Base-by-base conservation (phyloP, 2,888 invertebrate species). In the Monoplex corrugatus region DNA sequence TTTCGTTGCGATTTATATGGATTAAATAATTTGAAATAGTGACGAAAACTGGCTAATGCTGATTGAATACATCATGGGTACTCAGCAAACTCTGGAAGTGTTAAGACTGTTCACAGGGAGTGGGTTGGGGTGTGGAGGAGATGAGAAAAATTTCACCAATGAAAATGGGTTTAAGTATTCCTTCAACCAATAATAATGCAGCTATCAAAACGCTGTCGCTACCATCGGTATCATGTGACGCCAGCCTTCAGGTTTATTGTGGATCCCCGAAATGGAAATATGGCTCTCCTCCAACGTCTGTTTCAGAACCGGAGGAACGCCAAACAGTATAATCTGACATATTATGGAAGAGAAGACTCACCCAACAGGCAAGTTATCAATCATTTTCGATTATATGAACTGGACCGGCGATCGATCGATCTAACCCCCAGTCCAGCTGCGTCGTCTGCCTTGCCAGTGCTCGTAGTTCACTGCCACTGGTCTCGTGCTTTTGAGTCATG, bases 251-350 rank as follows among this genome's bases (percentile, higher is more conserved):
- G 40, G 75, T 63, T 45, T 80, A 72, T 35, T 63, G 68, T 44
- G 44, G 50, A 84, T 86, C 80, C 63, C 68, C 87, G 87, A 86
- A 89, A 90, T 91, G 91, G 91, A 89, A 90, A 90, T 89, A 91
- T 91, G 91, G 91, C 91, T 90, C 85, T 91, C 45, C 87, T 91
- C 78, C 89, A 91, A 78, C 87, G 90, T 87, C 44, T 91, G 86
- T 91, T 91, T 89, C 91, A 91, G 68, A 88, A 88, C 75, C 75
- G 87, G 35, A 89, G 90, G 80, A 91, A 91, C 88, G 87, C 89
- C 57, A 89, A 78, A 72, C 88, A 86, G 84, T 87, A 89, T 44
- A 86, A 57, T 43, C 72, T 45, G 44, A 45, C 85, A 44, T 86
- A 68, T 44, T 84, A 86, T 40, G 45, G 87, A n/a, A 38, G 50